Evolutionary conservation across 2,888 invertebrate species (phyloP).

Genomic region (Scaptomyza tumidula): DNA sequence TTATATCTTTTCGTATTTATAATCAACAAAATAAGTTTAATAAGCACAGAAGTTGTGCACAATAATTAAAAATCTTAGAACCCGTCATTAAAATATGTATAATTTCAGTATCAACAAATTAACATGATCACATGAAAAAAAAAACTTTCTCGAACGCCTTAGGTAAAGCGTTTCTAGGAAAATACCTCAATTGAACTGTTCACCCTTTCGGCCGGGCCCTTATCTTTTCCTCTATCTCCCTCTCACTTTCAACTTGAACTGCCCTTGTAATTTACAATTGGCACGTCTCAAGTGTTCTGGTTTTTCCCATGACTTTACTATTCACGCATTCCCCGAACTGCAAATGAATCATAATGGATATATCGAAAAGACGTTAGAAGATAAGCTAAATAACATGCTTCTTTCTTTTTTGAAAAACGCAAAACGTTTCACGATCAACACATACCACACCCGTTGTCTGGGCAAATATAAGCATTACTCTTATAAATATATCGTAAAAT

Average conservation of each 20-base stretch:
- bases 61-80: no score
- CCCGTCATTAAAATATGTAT: neutral
- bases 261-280: neutral
- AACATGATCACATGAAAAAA: no score
- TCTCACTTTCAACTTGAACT: neutral
- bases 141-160: neutral
- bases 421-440: neutral
- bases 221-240: neutral
- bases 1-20: no score
- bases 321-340: neutral
- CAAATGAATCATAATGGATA: constrained; percentile 18
- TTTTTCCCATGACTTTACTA: neutral
- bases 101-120: neutral
- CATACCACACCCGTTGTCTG: neutral
- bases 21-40: no score
- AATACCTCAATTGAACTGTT: neutral
- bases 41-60: no score
- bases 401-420: neutral
- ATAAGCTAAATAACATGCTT: neutral
- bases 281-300: constrained; percentile 1
- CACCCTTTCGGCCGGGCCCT: neutral
- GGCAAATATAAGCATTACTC: constrained; percentile 62
- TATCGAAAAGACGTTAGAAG: neutral
- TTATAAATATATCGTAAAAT: constrained; percentile 66
- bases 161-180: neutral